Evolutionary conservation across 2,888 invertebrate genomes (phyloP).

Genomic region (Agonopterix heracliana): DNA sequence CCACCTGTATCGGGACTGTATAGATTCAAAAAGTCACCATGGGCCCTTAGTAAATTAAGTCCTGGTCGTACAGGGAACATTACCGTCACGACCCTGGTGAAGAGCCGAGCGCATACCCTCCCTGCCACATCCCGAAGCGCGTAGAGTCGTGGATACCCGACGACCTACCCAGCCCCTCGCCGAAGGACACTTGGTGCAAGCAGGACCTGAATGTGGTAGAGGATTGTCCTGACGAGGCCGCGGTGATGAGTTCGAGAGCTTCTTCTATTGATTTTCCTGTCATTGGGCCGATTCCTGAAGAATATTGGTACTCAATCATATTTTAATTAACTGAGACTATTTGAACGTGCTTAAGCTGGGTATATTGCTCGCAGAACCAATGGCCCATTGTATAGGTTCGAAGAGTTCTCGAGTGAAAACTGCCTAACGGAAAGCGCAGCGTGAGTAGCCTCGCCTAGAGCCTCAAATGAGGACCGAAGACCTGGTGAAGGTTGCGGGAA

Average conservation of each 20-base stretch:
- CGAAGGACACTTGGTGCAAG: slow-evolving; percentile 55
- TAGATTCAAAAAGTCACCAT: too few species aligned
- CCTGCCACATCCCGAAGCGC: slow-evolving; percentile 55
- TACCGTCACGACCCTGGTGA: slow-evolving; percentile 68
- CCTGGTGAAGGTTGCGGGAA: too few species aligned
- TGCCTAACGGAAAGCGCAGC: too few species aligned
- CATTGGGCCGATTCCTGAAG: slow-evolving; percentile 48
- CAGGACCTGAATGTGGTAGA: slow-evolving; percentile 43
- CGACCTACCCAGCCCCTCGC: slow-evolving; percentile 47
- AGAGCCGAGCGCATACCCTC: slow-evolving; percentile 52
- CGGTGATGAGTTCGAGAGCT: slow-evolving; percentile 33
- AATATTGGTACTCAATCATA: slow-evolving; percentile 41
- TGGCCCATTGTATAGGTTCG: too few species aligned
- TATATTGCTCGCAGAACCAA: too few species aligned
- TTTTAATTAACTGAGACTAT: too few species aligned
- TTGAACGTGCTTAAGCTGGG: too few species aligned
- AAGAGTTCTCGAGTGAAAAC: too few species aligned
- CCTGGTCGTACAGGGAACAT: slow-evolving; percentile 39
- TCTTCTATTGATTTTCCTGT: slow-evolving; percentile 42
- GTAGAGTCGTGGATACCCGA: slow-evolving; percentile 59
- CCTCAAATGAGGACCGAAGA: too few species aligned
- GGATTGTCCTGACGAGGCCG: slow-evolving; percentile 28
- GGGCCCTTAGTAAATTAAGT: too few species aligned
- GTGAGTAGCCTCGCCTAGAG: too few species aligned
- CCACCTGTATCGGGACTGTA: too few species aligned